phyloP scores from a whole-genome alignment of 1,140 invertebrate species.

The Triops longicaudatus region DNA sequence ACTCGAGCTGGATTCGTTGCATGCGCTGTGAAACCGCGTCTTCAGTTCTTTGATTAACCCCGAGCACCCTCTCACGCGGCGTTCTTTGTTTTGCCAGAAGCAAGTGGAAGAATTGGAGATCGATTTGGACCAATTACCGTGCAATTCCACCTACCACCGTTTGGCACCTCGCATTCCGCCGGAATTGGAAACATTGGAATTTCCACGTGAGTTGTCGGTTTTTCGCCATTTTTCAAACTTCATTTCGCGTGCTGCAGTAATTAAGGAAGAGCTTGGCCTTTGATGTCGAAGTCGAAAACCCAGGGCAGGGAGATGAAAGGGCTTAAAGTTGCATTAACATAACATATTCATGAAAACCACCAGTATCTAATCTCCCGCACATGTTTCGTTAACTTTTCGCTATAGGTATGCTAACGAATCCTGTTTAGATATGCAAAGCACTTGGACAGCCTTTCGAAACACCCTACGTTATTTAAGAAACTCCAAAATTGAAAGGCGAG shows the following conservation, averaged over 20 bases:
- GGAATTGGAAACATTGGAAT: conserved; percentile 86
- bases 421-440: too few species aligned
- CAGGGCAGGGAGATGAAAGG: neutral
- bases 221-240: neutral
- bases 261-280: neutral
- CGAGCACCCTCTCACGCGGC: neutral
- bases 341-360: neutral
- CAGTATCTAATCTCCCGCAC: neutral
- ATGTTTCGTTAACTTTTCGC: neutral
- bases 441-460: too few species aligned
- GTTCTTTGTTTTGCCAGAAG: conserved; percentile 23
- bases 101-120: conserved; percentile 57
- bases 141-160: conserved; percentile 77
- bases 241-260: neutral
- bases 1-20: neutral
- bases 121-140: conserved; percentile 79
- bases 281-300: neutral
- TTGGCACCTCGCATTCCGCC: conserved; percentile 76
- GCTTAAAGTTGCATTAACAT: neutral
- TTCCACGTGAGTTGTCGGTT: conserved; percentile 52
- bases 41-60: neutral
- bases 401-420: neutral
- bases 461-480: too few species aligned
- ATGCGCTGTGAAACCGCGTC: neutral
- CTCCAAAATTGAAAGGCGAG: too few species aligned